A percentile compares a stretch with the other conserved stretches of the same genome.
These are phyloP conservation scores for Pristionchus maxplancki DNA, from an alignment of 2,888 invertebrate genomes.

Conservation along the genomic window DNA sequence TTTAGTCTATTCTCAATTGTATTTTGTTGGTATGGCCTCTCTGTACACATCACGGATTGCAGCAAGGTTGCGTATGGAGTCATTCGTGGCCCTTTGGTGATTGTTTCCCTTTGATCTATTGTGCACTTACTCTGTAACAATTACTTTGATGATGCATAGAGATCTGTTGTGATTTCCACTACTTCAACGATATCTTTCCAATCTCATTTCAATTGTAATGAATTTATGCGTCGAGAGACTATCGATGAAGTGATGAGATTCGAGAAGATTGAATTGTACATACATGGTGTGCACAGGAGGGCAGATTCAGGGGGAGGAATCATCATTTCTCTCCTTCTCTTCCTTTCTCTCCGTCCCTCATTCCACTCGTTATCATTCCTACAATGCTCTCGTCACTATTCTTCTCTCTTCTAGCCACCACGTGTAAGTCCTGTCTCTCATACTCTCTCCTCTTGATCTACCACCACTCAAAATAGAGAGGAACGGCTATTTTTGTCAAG, in stretches of 20 bases:
- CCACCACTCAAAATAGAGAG: constrained; percentile 2
- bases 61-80: background rate
- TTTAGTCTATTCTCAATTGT: constrained; percentile 30
- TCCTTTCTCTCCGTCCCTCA: background rate
- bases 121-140: background rate
- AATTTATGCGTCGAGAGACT: constrained; percentile 6
- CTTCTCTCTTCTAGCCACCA: constrained; percentile 1
- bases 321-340: background rate
- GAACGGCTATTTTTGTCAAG: too few relatives aligned
- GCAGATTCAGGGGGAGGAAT: constrained; percentile 20
- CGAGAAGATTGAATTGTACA: background rate
- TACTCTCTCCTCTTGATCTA: background rate
- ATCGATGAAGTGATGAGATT: constrained; percentile 23
- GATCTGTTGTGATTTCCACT: background rate
- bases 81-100: background rate
- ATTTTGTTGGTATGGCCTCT: background rate
- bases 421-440: constrained; percentile 29
- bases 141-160: constrained; percentile 29
- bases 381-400: background rate
- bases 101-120: constrained; percentile 29
- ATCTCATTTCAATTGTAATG: constrained; percentile 14
- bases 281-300: background rate
- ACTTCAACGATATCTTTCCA: constrained; percentile 4
- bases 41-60: background rate
- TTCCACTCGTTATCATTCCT: constrained; percentile 24